Conservation (phyloP, 2,113 vertebrate species). For the Tetrao urogallus region DNA sequence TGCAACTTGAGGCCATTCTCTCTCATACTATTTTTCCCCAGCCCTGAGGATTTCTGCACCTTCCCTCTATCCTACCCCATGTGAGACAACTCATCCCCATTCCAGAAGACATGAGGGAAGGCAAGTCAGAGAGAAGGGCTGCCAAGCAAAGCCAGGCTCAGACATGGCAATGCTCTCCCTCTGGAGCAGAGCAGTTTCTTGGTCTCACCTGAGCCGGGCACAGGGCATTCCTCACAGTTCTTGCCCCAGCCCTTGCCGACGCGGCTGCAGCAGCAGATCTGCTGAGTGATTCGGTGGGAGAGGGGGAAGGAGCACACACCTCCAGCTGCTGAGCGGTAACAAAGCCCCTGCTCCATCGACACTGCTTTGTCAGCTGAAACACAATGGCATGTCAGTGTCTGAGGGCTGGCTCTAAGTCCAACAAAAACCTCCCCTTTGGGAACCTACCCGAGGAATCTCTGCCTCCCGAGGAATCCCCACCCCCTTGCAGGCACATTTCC, state of each 20-base stretch:
- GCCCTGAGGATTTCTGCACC: not conserved
- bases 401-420: not conserved
- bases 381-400: not conserved
- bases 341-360: slow-evolving; percentile 86
- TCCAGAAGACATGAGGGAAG: not conserved
- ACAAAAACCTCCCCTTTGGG: not conserved
- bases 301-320: slow-evolving; percentile 88
- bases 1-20: no score
- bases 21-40: not conserved
- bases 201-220: slow-evolving; percentile 87
- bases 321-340: slow-evolving; percentile 83
- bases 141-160: not conserved
- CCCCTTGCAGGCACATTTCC: not conserved
- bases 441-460: rapidly evolving
- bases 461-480: not conserved
- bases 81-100: not conserved
- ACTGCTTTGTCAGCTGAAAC: slow-evolving; percentile 92
- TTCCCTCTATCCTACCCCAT: not conserved
- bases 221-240: slow-evolving; percentile 87
- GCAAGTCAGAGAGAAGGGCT: not conserved
- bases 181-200: not conserved
- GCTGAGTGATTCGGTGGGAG: slow-evolving; percentile 91
- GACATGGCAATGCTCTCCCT: not conserved
- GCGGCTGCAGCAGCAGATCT: slow-evolving; percentile 98
- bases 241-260: slow-evolving; percentile 96